Base-by-base conservation (phyloP, 2,888 invertebrate species). In the Chironomus riparius region DNA sequence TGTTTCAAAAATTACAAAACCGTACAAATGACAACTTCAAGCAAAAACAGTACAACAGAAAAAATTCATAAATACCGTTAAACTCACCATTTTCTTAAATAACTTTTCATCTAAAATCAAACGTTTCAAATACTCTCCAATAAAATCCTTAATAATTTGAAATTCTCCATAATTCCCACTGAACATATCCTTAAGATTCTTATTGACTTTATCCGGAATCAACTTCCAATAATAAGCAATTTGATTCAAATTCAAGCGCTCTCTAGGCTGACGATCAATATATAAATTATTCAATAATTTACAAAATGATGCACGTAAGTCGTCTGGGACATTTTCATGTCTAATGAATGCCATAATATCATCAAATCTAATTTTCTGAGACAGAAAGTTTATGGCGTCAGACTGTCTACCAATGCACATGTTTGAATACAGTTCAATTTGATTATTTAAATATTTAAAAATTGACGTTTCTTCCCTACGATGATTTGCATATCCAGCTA, bases 401-500 rank as follows among this genome's bases (percentile, higher is more conserved):
- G 97, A 97, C 82, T 98, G 97, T 73, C 97, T 87, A 83, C 97
- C 97, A 77, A 98, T 88, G 82, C 99, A 99, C 98, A 99, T 99
- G 85, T 98, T 97, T 77, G 98, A 97, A 85, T 98, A 98, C 78
- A 99, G 86, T 85, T 98, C 97, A 77, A 99, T 86, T 84, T 99
- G 98, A 86, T 99, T 98, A 47, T 97, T 88, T 84, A 97, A 98
- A 85, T 98, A 98, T 81, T 97, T 94, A 78, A 98, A 86, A 78
- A 97, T 92, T 73, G 93, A 92, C 61, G 90, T 89, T 77, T 93
- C 91, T 78, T 91, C 90, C 77, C 88, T 89, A 78, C 89, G 82
- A 78, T 88, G 88, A 1, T 89, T 89, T 78, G 89, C 88, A 80
- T 88, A 86, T n/a, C 96, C 95, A 76, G 98, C 85, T 92, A 89